Conservation (phyloP, 1,140 invertebrate genomes). For the Triops longicaudatus region DNA sequence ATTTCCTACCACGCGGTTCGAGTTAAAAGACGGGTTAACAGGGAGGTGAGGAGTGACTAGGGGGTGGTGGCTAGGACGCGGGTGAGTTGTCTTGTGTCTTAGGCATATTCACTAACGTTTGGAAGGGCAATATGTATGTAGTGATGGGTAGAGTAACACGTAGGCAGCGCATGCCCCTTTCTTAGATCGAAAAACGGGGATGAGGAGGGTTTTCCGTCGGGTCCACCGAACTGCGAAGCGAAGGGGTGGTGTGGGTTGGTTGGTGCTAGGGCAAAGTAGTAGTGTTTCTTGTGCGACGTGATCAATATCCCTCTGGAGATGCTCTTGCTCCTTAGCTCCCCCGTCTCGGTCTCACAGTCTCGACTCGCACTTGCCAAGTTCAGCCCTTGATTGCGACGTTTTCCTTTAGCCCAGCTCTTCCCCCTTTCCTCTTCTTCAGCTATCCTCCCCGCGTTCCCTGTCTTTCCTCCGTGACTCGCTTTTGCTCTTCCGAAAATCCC, state of each 20-base stretch:
- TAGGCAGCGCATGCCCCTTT: not conserved
- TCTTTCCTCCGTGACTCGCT: not conserved
- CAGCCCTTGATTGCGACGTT: constrained; percentile 5
- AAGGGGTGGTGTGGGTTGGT: not conserved
- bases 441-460: not conserved
- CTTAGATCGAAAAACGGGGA: not conserved
- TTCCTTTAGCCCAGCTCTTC: not conserved
- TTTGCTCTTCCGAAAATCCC: not conserved
- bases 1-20: no score
- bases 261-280: not conserved
- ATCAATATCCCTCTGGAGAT: constrained; percentile 15
- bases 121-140: no score
- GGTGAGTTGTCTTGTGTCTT: no score
- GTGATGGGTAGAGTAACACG: not conserved
- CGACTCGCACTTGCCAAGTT: constrained; percentile 6
- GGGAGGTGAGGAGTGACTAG: no score
- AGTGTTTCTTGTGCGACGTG: constrained; percentile 11
- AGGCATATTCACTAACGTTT: no score
- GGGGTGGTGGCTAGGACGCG: no score
- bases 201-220: not conserved
- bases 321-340: constrained; percentile 13
- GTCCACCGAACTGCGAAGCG: not conserved
- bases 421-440: not conserved
- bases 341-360: constrained; percentile 1
- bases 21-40: no score